Conservation (phyloP, 2,888 invertebrate genomes). For the Clostera curtula region DNA sequence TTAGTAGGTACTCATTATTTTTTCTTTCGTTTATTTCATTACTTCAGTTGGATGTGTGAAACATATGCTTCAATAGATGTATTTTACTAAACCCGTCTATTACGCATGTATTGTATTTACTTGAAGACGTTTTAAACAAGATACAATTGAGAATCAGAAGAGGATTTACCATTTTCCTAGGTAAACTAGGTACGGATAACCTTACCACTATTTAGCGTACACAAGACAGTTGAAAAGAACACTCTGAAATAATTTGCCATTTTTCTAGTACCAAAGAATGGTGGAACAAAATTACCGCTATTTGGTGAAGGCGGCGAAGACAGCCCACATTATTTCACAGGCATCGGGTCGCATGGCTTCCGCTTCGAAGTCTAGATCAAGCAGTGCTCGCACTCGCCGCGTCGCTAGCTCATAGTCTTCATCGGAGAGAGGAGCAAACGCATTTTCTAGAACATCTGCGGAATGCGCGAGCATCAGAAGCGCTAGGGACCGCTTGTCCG, state of each 20-base stretch:
- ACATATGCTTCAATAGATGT: no score
- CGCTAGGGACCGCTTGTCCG: conserved; percentile 95
- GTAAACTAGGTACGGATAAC: no score
- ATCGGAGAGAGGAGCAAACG: conserved; percentile 97
- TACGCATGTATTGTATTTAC: no score
- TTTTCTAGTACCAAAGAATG: no score
- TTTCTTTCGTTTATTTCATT: no score
- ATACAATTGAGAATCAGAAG: no score
- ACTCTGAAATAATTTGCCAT: conserved; percentile 23
- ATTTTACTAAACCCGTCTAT: no score
- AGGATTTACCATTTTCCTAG: no score
- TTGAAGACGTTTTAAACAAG: no score
- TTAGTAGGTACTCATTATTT: no score
- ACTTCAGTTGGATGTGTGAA: no score
- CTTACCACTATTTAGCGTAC: conserved; percentile 11
- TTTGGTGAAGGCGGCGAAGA: conserved; percentile 98
- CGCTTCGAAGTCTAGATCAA: conserved; percentile 97
- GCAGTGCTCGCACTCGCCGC: conserved; percentile 94
- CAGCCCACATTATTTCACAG: conserved; percentile 98
- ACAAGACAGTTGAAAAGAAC: conserved; percentile 20
- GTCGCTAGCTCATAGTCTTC: conserved; percentile 99
- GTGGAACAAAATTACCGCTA: conserved; percentile 81
- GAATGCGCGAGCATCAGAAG: conserved; percentile 97
- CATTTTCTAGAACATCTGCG: conserved; percentile 99
- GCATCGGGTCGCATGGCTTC: conserved; percentile 94